Base-by-base conservation (phyloP, 2,888 invertebrate species). In the Leuctra nigra region DNA sequence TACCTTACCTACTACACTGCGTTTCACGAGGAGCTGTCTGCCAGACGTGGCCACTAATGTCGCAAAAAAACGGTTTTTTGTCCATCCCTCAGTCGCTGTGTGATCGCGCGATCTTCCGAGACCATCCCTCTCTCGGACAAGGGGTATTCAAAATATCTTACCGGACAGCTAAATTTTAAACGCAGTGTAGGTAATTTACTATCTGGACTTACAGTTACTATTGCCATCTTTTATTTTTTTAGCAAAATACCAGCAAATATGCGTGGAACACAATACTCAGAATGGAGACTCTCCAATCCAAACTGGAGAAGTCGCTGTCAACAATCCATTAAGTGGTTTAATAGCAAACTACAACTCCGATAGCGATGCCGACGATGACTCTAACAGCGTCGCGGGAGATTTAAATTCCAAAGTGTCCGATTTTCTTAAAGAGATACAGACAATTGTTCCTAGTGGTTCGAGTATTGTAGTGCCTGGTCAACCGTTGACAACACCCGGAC, bases 161-260 rank as follows among this genome's bases (percentile, higher is more conserved):
- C n/a, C n/a, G n/a, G n/a, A n/a, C n/a, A n/a, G n/a, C n/a, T n/a
- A n/a, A n/a, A n/a, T n/a, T n/a, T n/a, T n/a, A n/a, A n/a, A n/a
- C 41, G 14, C n/a, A 11, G 41, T 20, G 16, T 41, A 41, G 41
- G 41, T 20, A 29, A 29, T 6, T 29, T 6, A 7, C 11, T 29
- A 11, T 29, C 11, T 29, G 11, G 11, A 29, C 29, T 29, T 6
- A 29, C 29, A 36, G 20, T 1, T 9, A 13, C 24, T 22, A 20
- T 36, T 25, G 24, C 16, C 11, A 44, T 9, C 2, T n/a, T 6
- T 16, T 1, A 24, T 33, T 56, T 54, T 63, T 64, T 14, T 46
- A 67, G 66, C 64, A 18, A 67, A 67, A 59, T 67, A 67, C 57
- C 65, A 66, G 57, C 65, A 65, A 54, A 65, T 67, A 36, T 63